These are phyloP conservation scores for Rhinogobio ventralis DNA, from an alignment of 2,797 vertebrate genomes.

Conservation along the genomic window DNA sequence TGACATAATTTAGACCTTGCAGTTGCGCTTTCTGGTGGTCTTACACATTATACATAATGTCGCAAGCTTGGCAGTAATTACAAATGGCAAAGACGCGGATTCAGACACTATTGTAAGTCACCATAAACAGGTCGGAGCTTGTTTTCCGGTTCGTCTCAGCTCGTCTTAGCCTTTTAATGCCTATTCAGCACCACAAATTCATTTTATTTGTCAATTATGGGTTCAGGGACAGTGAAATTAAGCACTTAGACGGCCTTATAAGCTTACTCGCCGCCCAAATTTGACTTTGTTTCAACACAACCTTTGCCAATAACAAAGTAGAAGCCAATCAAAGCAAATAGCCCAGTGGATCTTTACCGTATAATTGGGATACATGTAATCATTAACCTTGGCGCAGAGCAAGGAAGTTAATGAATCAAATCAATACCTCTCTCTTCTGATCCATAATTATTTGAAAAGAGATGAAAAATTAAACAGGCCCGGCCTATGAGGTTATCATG, in stretches of 20 bases:
- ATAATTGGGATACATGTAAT: constrained; percentile 96
- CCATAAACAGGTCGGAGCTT: constrained; percentile 44
- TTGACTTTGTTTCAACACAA: constrained; percentile 71
- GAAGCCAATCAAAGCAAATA: constrained; percentile 88
- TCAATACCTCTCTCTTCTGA: constrained; percentile 98
- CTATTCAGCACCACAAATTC: constrained; percentile 68
- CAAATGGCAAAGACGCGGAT: constrained; percentile 30
- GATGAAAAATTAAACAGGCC: constrained; percentile 98
- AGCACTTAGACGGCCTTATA: constrained; percentile 63
- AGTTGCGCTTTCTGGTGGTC: constrained; percentile 9
- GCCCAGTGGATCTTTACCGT: constrained; percentile 83
- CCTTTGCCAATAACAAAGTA: constrained; percentile 81
- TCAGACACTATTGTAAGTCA: constrained; percentile 49
- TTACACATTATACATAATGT: constrained; percentile 36
- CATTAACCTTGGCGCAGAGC: constrained; percentile 96
- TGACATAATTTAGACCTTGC: constrained; percentile 15
- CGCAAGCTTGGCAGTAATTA: constrained; percentile 39
- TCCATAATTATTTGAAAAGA: constrained; percentile 99
- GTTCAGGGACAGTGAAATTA: constrained; percentile 57
- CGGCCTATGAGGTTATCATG: constrained; percentile 94
- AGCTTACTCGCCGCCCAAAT: constrained; percentile 62
- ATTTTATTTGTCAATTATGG: constrained; percentile 70
- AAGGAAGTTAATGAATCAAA: constrained; percentile 98
- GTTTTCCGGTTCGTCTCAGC: constrained; percentile 46
- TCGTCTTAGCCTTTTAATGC: constrained; percentile 57